Evolutionary conservation across 2,797 vertebrate genomes (phyloP).

Genomic region (Sebastiscus albofasciatus): DNA sequence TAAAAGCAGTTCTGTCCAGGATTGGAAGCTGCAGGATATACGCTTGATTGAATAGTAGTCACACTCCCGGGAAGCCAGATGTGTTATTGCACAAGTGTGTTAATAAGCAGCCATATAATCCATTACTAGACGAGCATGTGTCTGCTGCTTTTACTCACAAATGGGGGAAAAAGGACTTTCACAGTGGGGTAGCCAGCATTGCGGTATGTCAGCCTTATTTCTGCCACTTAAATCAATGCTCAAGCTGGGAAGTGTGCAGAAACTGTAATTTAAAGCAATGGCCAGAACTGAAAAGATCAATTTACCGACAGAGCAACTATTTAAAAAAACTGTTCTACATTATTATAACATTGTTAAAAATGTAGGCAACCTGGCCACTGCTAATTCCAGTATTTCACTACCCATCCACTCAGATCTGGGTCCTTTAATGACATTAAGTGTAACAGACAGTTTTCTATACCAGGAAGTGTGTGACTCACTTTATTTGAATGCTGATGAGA

Average conservation of each 20-base stretch:
- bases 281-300: background rate
- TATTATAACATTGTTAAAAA: background rate
- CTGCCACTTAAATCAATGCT: slow-evolving; percentile 34
- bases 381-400: background rate
- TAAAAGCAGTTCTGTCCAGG: background rate
- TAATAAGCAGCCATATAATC: slow-evolving; percentile 49
- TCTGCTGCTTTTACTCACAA: slow-evolving; percentile 32
- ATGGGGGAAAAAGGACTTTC: slow-evolving; percentile 9
- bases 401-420: slow-evolving; percentile 31
- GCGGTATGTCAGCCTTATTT: slow-evolving; percentile 10
- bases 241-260: slow-evolving; percentile 4
- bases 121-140: slow-evolving; percentile 37
- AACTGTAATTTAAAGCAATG: background rate
- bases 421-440: slow-evolving; percentile 61
- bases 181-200: slow-evolving; percentile 17
- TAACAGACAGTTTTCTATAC: slow-evolving; percentile 66
- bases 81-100: slow-evolving; percentile 41
- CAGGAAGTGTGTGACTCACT: slow-evolving; percentile 66
- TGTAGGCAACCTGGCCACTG: background rate
- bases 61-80: slow-evolving; percentile 29
- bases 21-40: slow-evolving; percentile 3
- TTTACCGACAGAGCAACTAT: background rate
- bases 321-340: background rate
- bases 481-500: slow-evolving; percentile 74
- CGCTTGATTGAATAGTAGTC: slow-evolving; percentile 19